Percentiles rank a stretch among this genome's conserved stretches.
phyloP scores from a whole-genome alignment of 2,888 invertebrate species.

The Tetragnatha montana region DNA sequence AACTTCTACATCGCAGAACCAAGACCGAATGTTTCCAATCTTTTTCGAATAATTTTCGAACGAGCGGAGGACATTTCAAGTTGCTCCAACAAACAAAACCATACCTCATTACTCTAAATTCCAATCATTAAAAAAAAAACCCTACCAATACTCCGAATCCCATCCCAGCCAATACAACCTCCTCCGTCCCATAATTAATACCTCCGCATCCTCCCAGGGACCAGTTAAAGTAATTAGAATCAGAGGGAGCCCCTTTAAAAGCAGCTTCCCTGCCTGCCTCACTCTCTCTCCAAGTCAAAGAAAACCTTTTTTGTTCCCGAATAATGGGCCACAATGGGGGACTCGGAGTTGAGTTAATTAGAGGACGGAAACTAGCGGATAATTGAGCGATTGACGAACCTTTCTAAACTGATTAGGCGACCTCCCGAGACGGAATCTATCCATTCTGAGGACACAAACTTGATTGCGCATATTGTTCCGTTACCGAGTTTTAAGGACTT shows the following conservation, averaged over 20 bases:
- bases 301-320: slow-evolving; percentile 45
- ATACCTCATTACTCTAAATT: background rate
- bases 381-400: slow-evolving; percentile 65
- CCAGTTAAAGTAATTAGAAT: background rate
- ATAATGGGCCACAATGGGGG: slow-evolving; percentile 44
- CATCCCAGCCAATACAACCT: background rate
- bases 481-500: slow-evolving; percentile 28
- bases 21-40: too few relatives aligned
- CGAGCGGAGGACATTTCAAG: too few relatives aligned
- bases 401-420: slow-evolving; percentile 55
- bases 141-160: background rate
- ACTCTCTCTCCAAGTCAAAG: slow-evolving; percentile 18
- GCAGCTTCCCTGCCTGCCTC: background rate
- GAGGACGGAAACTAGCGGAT: slow-evolving; percentile 57
- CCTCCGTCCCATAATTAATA: background rate
- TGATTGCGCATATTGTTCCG: background rate
- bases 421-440: slow-evolving; percentile 20
- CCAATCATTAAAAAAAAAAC: background rate
- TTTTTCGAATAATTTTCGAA: too few relatives aligned
- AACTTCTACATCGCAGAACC: too few relatives aligned
- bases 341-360: slow-evolving; percentile 59
- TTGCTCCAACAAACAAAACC: background rate
- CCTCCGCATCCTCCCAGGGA: background rate
- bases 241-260: background rate
- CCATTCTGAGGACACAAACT: slow-evolving; percentile 24